phyloP scores from a whole-genome alignment of 2,797 vertebrate genomes.

The Chaetodon trifasciatus region DNA sequence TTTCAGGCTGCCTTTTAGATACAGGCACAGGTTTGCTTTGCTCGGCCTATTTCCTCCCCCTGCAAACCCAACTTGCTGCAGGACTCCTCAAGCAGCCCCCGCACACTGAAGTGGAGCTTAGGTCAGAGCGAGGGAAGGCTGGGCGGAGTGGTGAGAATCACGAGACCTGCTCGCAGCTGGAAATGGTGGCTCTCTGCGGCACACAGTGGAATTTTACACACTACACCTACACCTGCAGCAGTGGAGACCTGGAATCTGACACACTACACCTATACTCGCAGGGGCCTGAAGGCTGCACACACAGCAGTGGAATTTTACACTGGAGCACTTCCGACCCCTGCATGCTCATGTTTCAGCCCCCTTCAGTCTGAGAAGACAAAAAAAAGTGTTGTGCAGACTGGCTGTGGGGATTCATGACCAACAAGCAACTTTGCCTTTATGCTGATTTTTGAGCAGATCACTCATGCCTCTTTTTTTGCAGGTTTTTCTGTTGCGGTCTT shows the following conservation, averaged over 20 bases:
- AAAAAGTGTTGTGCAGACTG: neutral
- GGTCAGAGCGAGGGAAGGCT: constrained; percentile 6
- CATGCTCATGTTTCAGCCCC: constrained; percentile 32
- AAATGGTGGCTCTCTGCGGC: constrained; percentile 16
- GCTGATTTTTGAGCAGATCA: neutral
- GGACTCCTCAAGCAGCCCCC: neutral
- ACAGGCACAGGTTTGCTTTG: neutral
- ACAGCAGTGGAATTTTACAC: constrained; percentile 70
- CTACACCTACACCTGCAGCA: constrained; percentile 79
- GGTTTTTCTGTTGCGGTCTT: neutral
- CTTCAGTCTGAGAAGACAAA: constrained; percentile 27
- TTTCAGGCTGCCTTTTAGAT: constrained; percentile 54
- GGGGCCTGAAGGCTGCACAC: constrained; percentile 57
- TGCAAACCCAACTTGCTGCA: neutral
- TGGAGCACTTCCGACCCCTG: constrained; percentile 23
- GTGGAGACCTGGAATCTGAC: constrained; percentile 71
- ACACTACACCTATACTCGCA: constrained; percentile 70
- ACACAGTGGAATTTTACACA: constrained; percentile 77
- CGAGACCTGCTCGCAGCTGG: constrained; percentile 19
- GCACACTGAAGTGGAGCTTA: neutral
- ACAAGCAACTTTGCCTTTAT: neutral
- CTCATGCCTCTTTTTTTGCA: neutral
- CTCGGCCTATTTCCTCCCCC: constrained; percentile 14
- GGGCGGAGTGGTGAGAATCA: constrained; percentile 22
- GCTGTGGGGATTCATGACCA: constrained; percentile 2